Base-by-base conservation (phyloP, 2,888 invertebrate species). In the Ochropacha duplaris region DNA sequence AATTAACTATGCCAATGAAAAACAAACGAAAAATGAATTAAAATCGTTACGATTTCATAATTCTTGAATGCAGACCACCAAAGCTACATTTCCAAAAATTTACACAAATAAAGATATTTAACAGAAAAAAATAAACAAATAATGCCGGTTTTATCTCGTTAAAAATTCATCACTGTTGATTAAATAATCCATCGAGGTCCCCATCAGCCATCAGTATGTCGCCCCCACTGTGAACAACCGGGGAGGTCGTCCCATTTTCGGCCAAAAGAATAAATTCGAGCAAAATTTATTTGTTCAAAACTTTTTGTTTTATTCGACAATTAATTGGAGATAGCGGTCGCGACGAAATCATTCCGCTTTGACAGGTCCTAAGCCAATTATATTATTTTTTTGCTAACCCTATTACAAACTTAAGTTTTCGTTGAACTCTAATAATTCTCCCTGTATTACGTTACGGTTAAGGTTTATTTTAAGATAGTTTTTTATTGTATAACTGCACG, bases 291-390 rank as follows among this genome's bases (percentile, higher is more conserved):
- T 80, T 78, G 72, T 68, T 65, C 69, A 54, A 66, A 64, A 71
- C 65, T 76, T 79, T 83, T 85, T 83, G 76, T 84, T 80, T 76
- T 69, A 65, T 67, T 74, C 81, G 64, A 68, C 74, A 83, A 88
- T 88, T 89, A 88, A 88, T 86, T 86, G 83, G 66, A 78, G 68
- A 81, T 81, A 83, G 85, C 82, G 71, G 81, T 86, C 76, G 83
- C 84, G 83, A 89, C 85, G 83, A 87, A 88, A 87, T 87, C 86
- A 86, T 89, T 89, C 83, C 77, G 67, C 79, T 76, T 81, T 89
- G 90, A 90, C 90, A 86, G 86, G 71, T 81, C 72, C 83, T 86
- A 81, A 83, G 80, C 72, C 85, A 83, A 86, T 84, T 84, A 83
- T 76, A 71, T n/a, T 72, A 65, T 72, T 71, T 75, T 36, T 76